Base-by-base conservation (phyloP, 2,797 vertebrate genomes). In the Megalops cyprinoides region DNA sequence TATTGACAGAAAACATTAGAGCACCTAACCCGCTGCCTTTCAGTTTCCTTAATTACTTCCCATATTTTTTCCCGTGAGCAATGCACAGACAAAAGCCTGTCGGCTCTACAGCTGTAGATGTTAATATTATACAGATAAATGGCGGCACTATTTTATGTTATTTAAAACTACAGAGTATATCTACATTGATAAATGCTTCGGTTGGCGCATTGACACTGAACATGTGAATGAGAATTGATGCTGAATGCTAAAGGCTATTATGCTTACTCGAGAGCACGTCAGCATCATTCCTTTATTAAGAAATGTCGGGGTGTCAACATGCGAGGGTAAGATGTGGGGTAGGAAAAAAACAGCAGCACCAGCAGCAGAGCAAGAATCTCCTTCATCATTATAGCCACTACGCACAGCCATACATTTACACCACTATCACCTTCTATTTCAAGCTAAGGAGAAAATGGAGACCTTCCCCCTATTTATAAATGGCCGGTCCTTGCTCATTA, bases 301-400 rank as follows among this genome's bases (percentile, higher is more conserved):
- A n/a, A n/a, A n/a, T n/a, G n/a, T n/a, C n/a, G n/a, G n/a, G n/a
- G n/a, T n/a, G n/a, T n/a, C n/a, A n/a, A n/a, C n/a, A n/a, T n/a
- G n/a, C n/a, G n/a, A n/a, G n/a, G n/a, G n/a, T n/a, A n/a, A n/a
- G n/a, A 62, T 9, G 58, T 8, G n/a, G 18, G 20, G 18, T 20
- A 42, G 37, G 4, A 6, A 34, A 39, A n/a, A 42, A 71, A 44
- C 44, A 42, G 20, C 39, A 20, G 15, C 15, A 39, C 15, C 67
- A 67, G 62, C 34, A 20, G 12, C 18, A 34, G 34, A 67, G 34
- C 14, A 37, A 44, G 18, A 18, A 3, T 71, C 67, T 44, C 37
- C 39, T 23, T 42, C 67, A 71, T 71, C 42, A 44, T 71, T 71
- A 71, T 15, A 71, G 37, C 15, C 15, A 69, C 20, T 69, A 69